These are phyloP conservation scores for Hesperia comma DNA, from an alignment of 2,888 invertebrate species.

Conservation along the genomic window DNA sequence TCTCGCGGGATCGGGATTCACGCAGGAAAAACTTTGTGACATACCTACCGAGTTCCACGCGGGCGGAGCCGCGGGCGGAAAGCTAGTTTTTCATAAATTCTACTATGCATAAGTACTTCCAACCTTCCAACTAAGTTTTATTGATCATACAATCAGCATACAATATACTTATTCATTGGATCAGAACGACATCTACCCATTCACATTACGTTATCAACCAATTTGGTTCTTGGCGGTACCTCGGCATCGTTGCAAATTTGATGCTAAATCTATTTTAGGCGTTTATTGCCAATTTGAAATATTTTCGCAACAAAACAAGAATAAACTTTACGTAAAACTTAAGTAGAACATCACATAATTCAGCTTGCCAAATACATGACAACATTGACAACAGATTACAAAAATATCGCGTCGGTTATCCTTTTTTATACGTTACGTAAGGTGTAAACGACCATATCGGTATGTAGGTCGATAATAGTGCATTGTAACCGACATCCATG, in stretches of 20 bases:
- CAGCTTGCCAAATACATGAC: neutral
- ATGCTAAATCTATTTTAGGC: too few relatives aligned
- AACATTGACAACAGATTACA: neutral
- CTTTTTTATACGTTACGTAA: conserved; percentile 13
- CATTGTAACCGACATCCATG: neutral
- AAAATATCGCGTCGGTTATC: neutral
- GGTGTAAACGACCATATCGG: conserved; percentile 13
- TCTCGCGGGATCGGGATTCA: too few relatives aligned
- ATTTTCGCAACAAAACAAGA: neutral
- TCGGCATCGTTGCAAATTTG: too few relatives aligned
- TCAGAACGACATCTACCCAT: too few relatives aligned
- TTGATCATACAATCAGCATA: too few relatives aligned
- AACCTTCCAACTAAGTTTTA: too few relatives aligned
- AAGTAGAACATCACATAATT: neutral
- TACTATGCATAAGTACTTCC: too few relatives aligned
- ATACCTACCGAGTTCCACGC: too few relatives aligned
- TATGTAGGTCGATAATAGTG: conserved; percentile 17
- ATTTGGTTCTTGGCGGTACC: neutral
- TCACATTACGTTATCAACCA: neutral
- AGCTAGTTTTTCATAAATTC: too few relatives aligned
- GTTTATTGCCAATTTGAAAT: neutral
- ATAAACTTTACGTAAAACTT: neutral
- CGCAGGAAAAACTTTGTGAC: too few relatives aligned
- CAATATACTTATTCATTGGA: too few relatives aligned
- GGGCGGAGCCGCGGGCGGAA: too few relatives aligned